Percentiles rank a stretch among this genome's conserved stretches.
Conservation (phyloP, 37 sponge, comb jelly and placozoan species). For the Lycopodina hypogea region DNA sequence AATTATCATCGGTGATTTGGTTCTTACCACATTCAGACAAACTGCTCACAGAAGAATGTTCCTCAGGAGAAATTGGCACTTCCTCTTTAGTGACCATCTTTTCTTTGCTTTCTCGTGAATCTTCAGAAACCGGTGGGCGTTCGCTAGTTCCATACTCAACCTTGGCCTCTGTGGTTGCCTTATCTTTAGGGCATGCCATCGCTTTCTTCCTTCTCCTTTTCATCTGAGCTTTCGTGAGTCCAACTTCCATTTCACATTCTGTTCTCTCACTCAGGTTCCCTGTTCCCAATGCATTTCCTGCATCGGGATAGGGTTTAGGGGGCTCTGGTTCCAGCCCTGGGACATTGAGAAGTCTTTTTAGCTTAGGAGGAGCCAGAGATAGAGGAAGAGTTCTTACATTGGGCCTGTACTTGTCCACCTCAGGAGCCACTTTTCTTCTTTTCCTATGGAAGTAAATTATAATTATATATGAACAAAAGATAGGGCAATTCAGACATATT, state of each 20-base stretch:
- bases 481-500: too few relatives aligned
- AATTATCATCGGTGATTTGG: too few relatives aligned
- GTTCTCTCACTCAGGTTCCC: not conserved
- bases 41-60: too few relatives aligned
- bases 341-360: too few relatives aligned
- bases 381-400: too few relatives aligned
- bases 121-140: not conserved
- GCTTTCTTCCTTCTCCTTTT: slow-evolving; percentile 11
- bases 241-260: not conserved
- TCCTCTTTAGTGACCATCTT: not conserved
- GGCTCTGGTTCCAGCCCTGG: not conserved
- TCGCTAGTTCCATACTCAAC: not conserved
- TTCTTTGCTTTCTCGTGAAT: not conserved
- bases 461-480: too few relatives aligned
- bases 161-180: not conserved
- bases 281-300: not conserved
- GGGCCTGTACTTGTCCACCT: too few relatives aligned
- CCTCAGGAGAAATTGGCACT: not conserved
- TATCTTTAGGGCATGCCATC: not conserved
- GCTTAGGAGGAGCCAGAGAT: too few relatives aligned
- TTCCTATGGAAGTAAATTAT: too few relatives aligned
- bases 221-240: not conserved
- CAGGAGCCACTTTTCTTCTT: too few relatives aligned
- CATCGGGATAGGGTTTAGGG: too few relatives aligned
- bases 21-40: too few relatives aligned